Evolutionary conservation across 2,797 vertebrate species (phyloP), one percentile per base, ranked within the genome.

Genomic region (Fratercula arctica): DNA sequence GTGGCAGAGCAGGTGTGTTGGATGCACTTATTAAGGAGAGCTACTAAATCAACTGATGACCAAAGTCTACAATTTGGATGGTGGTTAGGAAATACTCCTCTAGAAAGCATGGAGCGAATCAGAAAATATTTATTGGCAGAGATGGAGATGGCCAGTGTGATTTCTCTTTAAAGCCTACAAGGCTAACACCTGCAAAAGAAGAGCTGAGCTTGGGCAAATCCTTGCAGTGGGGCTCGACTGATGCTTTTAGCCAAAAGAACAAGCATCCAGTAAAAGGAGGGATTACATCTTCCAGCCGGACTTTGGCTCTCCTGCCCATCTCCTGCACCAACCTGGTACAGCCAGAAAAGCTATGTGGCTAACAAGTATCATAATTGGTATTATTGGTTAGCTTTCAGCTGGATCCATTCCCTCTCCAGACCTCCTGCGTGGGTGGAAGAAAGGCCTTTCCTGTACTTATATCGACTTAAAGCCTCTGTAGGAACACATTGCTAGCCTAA

Each of bases 1-100:
- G 33, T 66, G 82, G 69, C 81, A 79, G 76, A 90, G 85, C 93
- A 97, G 94, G 94, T 95, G 94, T 80, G 93, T 53, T 56, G 87
- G 92, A 91, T 78, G 78, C 50, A 12, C 53, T 85, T 87, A 75
- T 12, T 72, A 60, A 85, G 57, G 64, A 68, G 46, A 69, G 26
- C 60, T 74, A 61, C 86, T 61, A 53, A 89, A 83, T 35, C 39
- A 37, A n/a, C 0, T 1, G 46, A n/a, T 45, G 64, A 45, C 29
- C 68, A 25, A 43, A 82, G 60, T 14, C 29, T 45, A 37, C 3
- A 0, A 12, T 33, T 16, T 74, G 37, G 28, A 24, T 18, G 16
- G 15, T 6, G 41, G 29, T 28, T 59, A 43, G 83, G 81, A 92
- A 92, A 89, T 23, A 7, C 9, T 45, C 46, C 57, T 64, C 37